Evolutionary conservation across 2,797 vertebrate genomes (phyloP), one percentile per base, ranked within the genome.

Genomic region (Ambastaia sidthimunki): DNA sequence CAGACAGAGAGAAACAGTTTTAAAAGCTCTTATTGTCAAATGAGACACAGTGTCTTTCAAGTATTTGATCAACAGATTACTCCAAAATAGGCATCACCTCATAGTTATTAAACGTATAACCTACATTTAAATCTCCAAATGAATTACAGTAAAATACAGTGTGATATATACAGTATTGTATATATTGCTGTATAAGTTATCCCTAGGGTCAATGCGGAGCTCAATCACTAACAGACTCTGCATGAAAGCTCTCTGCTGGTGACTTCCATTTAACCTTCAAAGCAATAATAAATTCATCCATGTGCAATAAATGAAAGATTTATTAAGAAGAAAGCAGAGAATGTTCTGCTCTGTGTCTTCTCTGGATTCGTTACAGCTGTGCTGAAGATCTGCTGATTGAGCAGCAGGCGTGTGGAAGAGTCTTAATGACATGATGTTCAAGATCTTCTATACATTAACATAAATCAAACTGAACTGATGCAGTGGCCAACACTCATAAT

Each of bases 221-320:
- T 19, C 18, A 54, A 54, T 9, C 54, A 21, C 9, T 21, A 55
- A 55, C 54, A 55, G 54, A 55, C 54, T n/a, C 23, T 23, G 10
- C 21, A 62, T 34, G 48, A 16, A 71, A 59, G 37, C 67, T 60
- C 76, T 76, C 50, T 25, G 63, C 74, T 10, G 34, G 73, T 84
- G 79, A 81, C 87, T 90, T 74, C 71, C 80, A 76, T 75, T 83
- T 82, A 86, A 67, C 84, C 82, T 83, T 85, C 86, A 85, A 83
- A 84, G 82, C 62, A 48, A 63, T 80, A 83, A 84, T 78, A 76
- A 71, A 86, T 76, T 84, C 65, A 78, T 85, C 88, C 90, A 91
- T 85, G 86, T 89, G 89, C 78, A 83, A 86, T 91, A 89, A 90
- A 91, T 91, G 83, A 85, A 82, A 90, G 86, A 87, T 91, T 89